phyloP scores from a whole-genome alignment of 2,797 vertebrate species.

The Anguilla pacifica region DNA sequence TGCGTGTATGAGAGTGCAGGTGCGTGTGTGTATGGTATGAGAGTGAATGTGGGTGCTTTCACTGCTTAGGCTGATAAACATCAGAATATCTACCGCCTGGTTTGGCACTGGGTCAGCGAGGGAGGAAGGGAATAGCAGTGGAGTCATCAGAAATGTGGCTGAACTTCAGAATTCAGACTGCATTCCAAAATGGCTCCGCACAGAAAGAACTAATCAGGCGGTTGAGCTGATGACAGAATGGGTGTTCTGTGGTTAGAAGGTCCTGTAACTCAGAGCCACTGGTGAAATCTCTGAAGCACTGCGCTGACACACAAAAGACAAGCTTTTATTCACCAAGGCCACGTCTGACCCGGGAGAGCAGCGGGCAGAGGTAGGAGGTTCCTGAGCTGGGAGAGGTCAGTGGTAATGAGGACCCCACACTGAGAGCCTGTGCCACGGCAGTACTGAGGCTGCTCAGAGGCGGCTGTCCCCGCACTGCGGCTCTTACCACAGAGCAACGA shows the following conservation, averaged over 20 bases:
- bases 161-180: neutral
- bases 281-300: constrained; percentile 1
- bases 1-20: neutral
- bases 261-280: neutral
- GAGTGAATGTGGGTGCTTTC: constrained; percentile 1
- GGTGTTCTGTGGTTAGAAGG: neutral
- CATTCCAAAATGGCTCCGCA: neutral
- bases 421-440: neutral
- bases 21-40: neutral
- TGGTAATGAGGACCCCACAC: neutral
- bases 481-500: neutral
- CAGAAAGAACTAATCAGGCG: constrained; percentile 8
- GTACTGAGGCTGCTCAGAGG: neutral
- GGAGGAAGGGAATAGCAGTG: neutral
- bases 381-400: neutral
- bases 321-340: neutral
- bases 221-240: neutral
- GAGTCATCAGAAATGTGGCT: neutral
- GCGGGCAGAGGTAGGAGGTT: neutral
- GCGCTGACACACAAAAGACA: neutral
- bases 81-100: neutral
- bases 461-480: neutral
- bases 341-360: neutral
- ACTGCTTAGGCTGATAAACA: neutral
- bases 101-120: neutral